Percentiles rank a stretch among this genome's conserved stretches.
These are phyloP conservation scores for Tragopan temminckii DNA, from an alignment of 2,797 vertebrate species.

Conservation along the genomic window DNA sequence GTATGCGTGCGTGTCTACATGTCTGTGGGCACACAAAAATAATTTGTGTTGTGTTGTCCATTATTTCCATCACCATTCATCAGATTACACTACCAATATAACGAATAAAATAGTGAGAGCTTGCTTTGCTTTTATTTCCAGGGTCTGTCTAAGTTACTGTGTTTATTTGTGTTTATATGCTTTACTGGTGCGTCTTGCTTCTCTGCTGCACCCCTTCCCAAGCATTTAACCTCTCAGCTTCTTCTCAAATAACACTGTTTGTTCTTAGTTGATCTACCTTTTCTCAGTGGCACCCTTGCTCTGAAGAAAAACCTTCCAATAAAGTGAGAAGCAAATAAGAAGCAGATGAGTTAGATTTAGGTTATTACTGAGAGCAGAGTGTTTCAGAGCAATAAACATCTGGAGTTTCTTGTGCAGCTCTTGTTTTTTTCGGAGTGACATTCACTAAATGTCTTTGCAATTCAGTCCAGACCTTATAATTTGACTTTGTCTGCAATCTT, in stretches of 20 bases:
- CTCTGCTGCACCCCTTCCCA: background rate
- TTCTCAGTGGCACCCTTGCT: background rate
- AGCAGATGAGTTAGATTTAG: background rate
- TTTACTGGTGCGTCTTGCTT: background rate
- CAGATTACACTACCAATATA: background rate
- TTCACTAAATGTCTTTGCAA: background rate
- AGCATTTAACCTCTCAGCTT: background rate
- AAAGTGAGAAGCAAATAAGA: background rate
- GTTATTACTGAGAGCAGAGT: background rate
- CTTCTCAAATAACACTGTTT: background rate
- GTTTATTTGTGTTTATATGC: background rate
- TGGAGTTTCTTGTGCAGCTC: background rate
- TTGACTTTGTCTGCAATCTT: background rate
- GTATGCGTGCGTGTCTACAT: background rate
- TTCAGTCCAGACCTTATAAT: background rate
- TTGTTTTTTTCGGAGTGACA: background rate
- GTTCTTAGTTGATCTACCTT: background rate
- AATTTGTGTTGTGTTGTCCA: fast-evolving
- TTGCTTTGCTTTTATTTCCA: background rate
- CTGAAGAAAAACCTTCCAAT: background rate
- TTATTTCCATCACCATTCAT: background rate
- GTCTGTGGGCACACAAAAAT: background rate
- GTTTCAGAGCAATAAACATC: background rate
- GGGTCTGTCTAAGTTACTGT: background rate
- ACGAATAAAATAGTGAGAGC: background rate